Evolutionary conservation across 2,888 invertebrate species (phyloP).

Genomic region (Dioctria linearis): DNA sequence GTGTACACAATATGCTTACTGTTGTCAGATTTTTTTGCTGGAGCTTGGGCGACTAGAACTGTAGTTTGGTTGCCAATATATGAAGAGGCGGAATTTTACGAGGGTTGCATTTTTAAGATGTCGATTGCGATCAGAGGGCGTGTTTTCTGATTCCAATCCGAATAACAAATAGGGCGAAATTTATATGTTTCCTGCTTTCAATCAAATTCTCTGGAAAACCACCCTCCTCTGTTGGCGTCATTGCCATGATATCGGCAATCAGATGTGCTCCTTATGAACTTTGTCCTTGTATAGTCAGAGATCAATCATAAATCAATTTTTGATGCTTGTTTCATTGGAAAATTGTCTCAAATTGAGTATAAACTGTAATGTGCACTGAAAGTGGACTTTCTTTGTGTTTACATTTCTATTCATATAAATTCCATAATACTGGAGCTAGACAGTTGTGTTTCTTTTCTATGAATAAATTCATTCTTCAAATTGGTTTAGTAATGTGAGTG

Average conservation of each 20-base stretch:
- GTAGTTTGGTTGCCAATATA: neutral
- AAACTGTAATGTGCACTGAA: constrained; percentile 8
- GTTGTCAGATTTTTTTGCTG: neutral
- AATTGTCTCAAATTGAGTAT: constrained; percentile 53
- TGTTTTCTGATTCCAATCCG: constrained; percentile 27
- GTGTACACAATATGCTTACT: neutral
- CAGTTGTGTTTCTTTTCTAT: too few relatives aligned
- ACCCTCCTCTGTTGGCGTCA: neutral
- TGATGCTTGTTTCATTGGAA: constrained; percentile 48
- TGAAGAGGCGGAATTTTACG: constrained; percentile 8
- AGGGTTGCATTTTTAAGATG: constrained; percentile 45
- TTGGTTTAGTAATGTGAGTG: too few relatives aligned
- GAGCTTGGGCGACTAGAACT: neutral
- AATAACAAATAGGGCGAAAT: constrained; percentile 48
- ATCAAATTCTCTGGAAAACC: constrained; percentile 49
- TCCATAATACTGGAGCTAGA: too few relatives aligned
- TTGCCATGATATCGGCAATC: constrained; percentile 35
- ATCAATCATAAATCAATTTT: constrained; percentile 58
- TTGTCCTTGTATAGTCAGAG: neutral
- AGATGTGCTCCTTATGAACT: neutral
- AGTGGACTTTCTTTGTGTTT: too few relatives aligned
- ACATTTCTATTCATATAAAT: too few relatives aligned
- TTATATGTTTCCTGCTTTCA: constrained; percentile 58
- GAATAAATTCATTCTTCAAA: too few relatives aligned
- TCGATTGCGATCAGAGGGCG: constrained; percentile 29